Evolutionary conservation across 2,797 vertebrate species (phyloP).

Genomic region (Rhinichthys osculus): DNA sequence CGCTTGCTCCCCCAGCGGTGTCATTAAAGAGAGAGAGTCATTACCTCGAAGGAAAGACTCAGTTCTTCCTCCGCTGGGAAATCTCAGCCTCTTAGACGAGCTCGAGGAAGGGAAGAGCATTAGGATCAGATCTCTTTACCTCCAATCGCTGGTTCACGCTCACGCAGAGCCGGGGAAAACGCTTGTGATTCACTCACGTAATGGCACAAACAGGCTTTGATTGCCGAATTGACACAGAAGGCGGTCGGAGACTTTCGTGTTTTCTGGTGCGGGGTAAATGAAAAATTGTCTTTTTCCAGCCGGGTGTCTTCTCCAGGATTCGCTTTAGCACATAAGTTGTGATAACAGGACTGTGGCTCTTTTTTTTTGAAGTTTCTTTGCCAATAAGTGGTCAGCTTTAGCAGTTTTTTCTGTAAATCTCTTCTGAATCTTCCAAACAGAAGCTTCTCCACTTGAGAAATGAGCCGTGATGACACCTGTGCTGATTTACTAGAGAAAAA

Average conservation of each 20-base stretch:
- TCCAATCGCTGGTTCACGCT: neutral
- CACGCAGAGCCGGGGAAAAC: neutral
- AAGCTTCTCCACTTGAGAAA: neutral
- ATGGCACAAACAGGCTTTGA: neutral
- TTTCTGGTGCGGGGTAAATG: neutral
- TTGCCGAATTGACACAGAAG: neutral
- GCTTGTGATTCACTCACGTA: neutral
- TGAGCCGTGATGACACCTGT: neutral
- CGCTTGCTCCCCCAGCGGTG: constrained; percentile 32
- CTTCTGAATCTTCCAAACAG: neutral
- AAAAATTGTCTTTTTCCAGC: neutral
- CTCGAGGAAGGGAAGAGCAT: constrained; percentile 6
- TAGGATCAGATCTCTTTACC: constrained; percentile 31
- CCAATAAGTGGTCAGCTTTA: neutral
- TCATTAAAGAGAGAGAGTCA: constrained; percentile 43
- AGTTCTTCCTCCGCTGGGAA: constrained; percentile 28
- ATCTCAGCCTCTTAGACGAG: constrained; percentile 28
- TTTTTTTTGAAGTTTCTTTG: neutral
- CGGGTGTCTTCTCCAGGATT: neutral
- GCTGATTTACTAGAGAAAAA: neutral
- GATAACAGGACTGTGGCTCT: neutral
- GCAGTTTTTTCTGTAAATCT: neutral
- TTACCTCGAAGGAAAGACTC: constrained; percentile 5
- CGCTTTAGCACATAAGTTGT: neutral
- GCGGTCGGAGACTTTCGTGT: neutral